Percentiles rank a stretch among this genome's conserved stretches.
These are phyloP conservation scores for Euwallacea similis DNA, from an alignment of 1,140 invertebrate genomes.

Conservation along the genomic window DNA sequence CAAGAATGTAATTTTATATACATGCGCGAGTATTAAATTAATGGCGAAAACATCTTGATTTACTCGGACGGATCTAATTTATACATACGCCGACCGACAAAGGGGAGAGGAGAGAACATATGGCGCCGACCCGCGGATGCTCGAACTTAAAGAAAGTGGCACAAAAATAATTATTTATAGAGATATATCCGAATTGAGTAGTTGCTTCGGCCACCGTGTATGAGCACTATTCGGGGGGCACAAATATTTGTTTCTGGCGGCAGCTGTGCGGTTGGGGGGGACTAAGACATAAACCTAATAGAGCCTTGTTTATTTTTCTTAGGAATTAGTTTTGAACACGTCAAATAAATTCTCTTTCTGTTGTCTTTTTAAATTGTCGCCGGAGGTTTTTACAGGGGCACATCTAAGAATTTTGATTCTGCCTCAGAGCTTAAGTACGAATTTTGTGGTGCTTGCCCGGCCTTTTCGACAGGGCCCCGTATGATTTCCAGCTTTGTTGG, in stretches of 20 bases:
- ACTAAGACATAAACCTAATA: constrained; percentile 26
- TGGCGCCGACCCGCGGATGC: not conserved
- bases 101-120: not conserved
- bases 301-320: constrained; percentile 26
- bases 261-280: not conserved
- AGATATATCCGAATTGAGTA: not conserved
- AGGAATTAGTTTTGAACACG: constrained; percentile 26
- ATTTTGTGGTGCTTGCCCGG: no score
- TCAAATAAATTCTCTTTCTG: constrained; percentile 14
- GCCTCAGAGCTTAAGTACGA: not conserved
- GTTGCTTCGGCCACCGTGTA: not conserved
- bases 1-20: not conserved
- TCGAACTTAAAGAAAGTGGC: not conserved
- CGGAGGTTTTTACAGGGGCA: not conserved
- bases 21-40: not conserved
- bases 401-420: not conserved
- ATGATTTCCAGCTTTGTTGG: constrained; percentile 5
- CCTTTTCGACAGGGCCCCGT: no score
- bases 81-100: not conserved
- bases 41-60: constrained; percentile 5
- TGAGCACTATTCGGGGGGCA: constrained; percentile 10
- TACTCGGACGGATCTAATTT: not conserved
- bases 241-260: constrained; percentile 26
- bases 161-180: constrained; percentile 4
- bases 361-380: constrained; percentile 24